Percentiles rank a stretch among this genome's conserved stretches.
Conservation (phyloP, 2,113 vertebrate species). For the Orycteropus afer region DNA sequence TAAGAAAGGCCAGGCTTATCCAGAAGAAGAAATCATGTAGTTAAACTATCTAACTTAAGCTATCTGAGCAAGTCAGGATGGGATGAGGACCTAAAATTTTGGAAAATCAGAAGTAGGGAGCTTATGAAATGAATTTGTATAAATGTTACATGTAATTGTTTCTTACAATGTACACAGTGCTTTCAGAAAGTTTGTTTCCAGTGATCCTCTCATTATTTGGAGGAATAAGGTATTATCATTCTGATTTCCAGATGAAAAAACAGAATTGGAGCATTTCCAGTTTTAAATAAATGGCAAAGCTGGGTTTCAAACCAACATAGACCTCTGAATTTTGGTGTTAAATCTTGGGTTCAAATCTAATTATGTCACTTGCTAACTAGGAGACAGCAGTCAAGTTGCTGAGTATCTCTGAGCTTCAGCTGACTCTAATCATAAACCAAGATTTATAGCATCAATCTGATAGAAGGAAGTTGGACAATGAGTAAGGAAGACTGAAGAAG, state of each 20-base stretch:
- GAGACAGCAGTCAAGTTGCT: not conserved
- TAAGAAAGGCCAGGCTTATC: not conserved
- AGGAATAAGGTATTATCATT: not conserved
- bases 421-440: not conserved
- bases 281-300: not conserved
- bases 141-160: not conserved
- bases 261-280: not conserved
- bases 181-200: not conserved
- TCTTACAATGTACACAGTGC: not conserved
- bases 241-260: not conserved
- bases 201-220: conserved; percentile 19
- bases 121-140: not conserved
- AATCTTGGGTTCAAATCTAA: not conserved
- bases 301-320: not conserved
- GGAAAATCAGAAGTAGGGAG: not conserved
- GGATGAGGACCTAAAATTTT: not conserved
- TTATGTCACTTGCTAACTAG: not conserved
- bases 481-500: not conserved
- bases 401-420: not conserved
- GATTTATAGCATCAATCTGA: not conserved
- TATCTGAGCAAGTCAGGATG: not conserved
- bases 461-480: not conserved
- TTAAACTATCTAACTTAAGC: not conserved
- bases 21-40: not conserved
- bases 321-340: not conserved